Base-by-base conservation (phyloP, 2,888 invertebrate species). In the Eupithecia pulchellata region DNA sequence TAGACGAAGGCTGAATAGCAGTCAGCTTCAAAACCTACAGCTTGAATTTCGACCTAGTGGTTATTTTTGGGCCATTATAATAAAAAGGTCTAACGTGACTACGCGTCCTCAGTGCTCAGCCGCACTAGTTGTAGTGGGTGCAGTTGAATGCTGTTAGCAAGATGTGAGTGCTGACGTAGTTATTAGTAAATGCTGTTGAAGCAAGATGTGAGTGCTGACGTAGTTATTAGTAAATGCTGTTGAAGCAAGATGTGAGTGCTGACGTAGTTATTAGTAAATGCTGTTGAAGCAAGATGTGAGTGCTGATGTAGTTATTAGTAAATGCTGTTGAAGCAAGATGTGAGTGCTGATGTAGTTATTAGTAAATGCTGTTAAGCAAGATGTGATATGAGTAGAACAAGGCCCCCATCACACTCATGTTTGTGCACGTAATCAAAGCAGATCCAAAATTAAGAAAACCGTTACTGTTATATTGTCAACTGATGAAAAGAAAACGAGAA, bases 251-350 rank as follows among this genome's bases (percentile, higher is more conserved):
- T 47, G 20, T 39, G 39, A 39, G n/a, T n/a, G n/a, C n/a, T n/a
- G n/a, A n/a, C n/a, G n/a, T n/a, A n/a, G 20, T 47, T 47, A 47
- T 47, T n/a, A 47, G n/a, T 52, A 25, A 52, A 52, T 52, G 25
- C 25, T 52, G 52, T 47, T 4, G 11, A 52, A 25, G 20, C 52
- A 20, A 9, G n/a, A 1, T 20, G 8, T 20, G n/a, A n/a, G n/a
- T n/a, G n/a, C n/a, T n/a, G n/a, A n/a, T n/a, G n/a, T n/a, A n/a
- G n/a, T n/a, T n/a, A n/a, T n/a, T n/a, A n/a, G n/a, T n/a, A n/a
- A n/a, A n/a, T n/a, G n/a, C n/a, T n/a, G n/a, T n/a, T n/a, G n/a
- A n/a, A n/a, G n/a, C n/a, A n/a, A n/a, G n/a, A n/a, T n/a, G n/a
- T n/a, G n/a, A n/a, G n/a, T n/a, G n/a, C n/a, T n/a, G n/a, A n/a